These are phyloP conservation scores for Pontoporia blainvillei DNA, from an alignment of 2,113 vertebrate species.

Conservation along the genomic window DNA sequence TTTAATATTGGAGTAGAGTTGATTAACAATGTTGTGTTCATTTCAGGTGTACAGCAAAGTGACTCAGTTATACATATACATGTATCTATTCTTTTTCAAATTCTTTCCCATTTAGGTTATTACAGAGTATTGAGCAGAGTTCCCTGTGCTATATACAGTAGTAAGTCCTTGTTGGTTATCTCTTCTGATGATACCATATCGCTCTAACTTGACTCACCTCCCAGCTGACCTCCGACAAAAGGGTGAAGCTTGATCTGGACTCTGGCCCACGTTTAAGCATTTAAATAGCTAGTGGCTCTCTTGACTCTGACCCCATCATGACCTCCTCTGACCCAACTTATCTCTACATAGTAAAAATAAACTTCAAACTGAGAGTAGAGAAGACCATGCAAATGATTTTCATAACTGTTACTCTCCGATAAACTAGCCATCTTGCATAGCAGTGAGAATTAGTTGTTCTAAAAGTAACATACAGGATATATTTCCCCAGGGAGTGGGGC, in stretches of 20 bases:
- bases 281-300: background rate
- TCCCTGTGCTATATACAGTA: background rate
- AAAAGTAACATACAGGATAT: background rate
- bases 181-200: background rate
- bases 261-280: background rate
- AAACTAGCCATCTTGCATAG: background rate
- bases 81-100: background rate
- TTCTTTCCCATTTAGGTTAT: background rate
- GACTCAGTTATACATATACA: background rate
- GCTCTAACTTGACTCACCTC: background rate
- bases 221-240: background rate
- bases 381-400: background rate
- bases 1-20: background rate
- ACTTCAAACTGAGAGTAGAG: background rate
- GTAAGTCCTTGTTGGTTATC: background rate
- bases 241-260: background rate
- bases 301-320: background rate
- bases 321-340: background rate
- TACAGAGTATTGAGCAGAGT: background rate
- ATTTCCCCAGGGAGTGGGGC: background rate
- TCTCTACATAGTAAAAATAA: background rate
- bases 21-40: background rate
- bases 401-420: background rate
- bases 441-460: background rate
- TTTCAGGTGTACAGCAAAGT: background rate